Conservation (phyloP, 2,113 vertebrate genomes). For the Melanostigma gelatinosum region DNA sequence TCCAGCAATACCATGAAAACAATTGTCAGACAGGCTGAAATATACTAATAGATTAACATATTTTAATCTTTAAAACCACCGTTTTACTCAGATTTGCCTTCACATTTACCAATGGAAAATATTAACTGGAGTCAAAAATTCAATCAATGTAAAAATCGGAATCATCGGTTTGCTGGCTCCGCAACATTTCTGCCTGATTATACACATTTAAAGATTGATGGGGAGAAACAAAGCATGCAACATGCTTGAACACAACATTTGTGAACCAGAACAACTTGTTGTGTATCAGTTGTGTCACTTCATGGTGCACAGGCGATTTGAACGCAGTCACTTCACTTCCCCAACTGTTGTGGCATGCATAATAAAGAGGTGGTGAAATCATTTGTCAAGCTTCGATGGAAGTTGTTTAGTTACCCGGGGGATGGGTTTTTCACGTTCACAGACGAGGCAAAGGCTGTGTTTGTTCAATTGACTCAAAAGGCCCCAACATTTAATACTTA, state of each 20-base stretch:
- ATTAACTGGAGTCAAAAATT: not conserved
- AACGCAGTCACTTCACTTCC: constrained; percentile 54
- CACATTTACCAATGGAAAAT: not conserved
- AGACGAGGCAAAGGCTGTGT: constrained; percentile 39
- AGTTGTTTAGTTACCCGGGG: constrained; percentile 43
- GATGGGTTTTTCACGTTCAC: constrained; percentile 37
- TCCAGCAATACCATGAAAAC: not conserved
- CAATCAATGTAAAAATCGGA: constrained; percentile 3
- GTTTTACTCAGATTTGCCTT: not conserved
- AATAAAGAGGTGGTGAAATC: constrained; percentile 66
- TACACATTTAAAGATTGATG: constrained; percentile 32
- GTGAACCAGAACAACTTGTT: constrained; percentile 48
- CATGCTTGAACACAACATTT: constrained; percentile 55
- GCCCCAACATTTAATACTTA: constrained; percentile 66
- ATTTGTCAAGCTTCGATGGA: constrained; percentile 70
- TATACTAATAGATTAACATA: not conserved
- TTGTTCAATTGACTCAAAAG: constrained; percentile 60
- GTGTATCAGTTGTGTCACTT: constrained; percentile 71
- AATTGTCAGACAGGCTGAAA: not conserved
- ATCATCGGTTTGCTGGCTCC: constrained; percentile 9
- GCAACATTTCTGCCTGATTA: constrained; percentile 53
- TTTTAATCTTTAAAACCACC: not conserved
- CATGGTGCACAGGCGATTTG: constrained; percentile 67
- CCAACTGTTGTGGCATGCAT: constrained; percentile 55
- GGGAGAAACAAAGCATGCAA: constrained; percentile 52